Evolutionary conservation across 2,888 invertebrate genomes (phyloP).

Genomic region (Salticus scenicus): DNA sequence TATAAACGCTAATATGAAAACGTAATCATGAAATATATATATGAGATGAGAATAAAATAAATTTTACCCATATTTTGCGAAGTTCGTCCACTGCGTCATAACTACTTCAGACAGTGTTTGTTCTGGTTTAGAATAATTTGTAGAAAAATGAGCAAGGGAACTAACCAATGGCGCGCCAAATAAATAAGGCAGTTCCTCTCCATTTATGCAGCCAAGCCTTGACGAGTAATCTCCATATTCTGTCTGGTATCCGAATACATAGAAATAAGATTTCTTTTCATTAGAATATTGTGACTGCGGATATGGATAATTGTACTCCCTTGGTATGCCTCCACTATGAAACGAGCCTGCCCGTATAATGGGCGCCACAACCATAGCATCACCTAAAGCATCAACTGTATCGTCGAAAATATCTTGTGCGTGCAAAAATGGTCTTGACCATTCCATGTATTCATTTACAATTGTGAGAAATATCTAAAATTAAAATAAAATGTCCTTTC

Average conservation of each 20-base stretch:
- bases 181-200: conserved; percentile 91
- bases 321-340: conserved; percentile 81
- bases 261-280: conserved; percentile 85
- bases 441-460: conserved; percentile 96
- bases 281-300: conserved; percentile 87
- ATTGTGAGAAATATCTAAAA: conserved; percentile 80
- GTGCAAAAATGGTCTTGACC: conserved; percentile 84
- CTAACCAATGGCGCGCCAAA: conserved; percentile 92
- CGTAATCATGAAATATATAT: too few species aligned
- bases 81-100: conserved; percentile 89
- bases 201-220: conserved; percentile 91
- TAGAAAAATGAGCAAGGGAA: conserved; percentile 86
- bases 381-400: conserved; percentile 92
- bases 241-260: conserved; percentile 93
- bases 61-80: conserved; percentile 92
- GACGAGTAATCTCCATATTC: conserved; percentile 88
- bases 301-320: conserved; percentile 89
- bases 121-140: conserved; percentile 91
- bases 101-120: conserved; percentile 89
- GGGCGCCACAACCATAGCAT: conserved; percentile 93
- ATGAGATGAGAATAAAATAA: too few species aligned
- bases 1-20: too few species aligned
- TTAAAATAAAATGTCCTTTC: too few species aligned
- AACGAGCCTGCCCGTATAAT: conserved; percentile 91
- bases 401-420: conserved; percentile 77